These are phyloP conservation scores for Cyrtodaria siliqua DNA, from an alignment of 2,888 invertebrate species.

Conservation along the genomic window DNA sequence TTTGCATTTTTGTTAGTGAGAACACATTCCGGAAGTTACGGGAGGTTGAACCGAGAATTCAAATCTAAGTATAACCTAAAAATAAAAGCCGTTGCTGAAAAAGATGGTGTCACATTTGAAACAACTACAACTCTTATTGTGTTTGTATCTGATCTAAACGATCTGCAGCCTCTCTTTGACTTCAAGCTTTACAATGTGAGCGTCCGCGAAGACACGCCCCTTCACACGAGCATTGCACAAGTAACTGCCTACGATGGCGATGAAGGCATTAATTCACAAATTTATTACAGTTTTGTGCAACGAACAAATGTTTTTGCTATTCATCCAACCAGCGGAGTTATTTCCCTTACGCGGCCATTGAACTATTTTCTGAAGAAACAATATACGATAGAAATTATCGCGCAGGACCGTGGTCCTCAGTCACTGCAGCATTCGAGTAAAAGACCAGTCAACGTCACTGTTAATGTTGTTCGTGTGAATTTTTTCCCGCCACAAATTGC, in stretches of 20 bases:
- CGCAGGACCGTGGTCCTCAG: conserved; percentile 92
- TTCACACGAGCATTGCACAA: conserved; percentile 92
- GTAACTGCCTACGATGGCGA: conserved; percentile 97
- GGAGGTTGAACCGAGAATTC: conserved; percentile 97
- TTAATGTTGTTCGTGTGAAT: conserved; percentile 91
- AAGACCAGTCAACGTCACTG: conserved; percentile 89
- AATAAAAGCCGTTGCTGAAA: conserved; percentile 90
- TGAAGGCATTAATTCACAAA: conserved; percentile 97
- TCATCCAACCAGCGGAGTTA: conserved; percentile 96
- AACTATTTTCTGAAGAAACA: conserved; percentile 90
- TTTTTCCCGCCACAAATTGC: conserved; percentile 94
- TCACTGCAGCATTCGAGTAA: conserved; percentile 48
- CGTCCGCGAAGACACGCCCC: conserved; percentile 95
- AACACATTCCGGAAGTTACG: conserved; percentile 94
- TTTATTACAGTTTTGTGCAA: conserved; percentile 96
- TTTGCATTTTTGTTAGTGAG: conserved; percentile 97
- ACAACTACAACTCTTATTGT: conserved; percentile 87
- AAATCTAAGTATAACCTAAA: conserved; percentile 93
- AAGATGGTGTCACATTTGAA: conserved; percentile 77
- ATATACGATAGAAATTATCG: conserved; percentile 93
- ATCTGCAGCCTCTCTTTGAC: conserved; percentile 97
- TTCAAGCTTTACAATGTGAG: conserved; percentile 94
- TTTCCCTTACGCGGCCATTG: conserved; percentile 93
- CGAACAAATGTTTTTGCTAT: conserved; percentile 92
- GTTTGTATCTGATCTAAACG: conserved; percentile 87